Conservation (phyloP, 2,113 vertebrate species). For the Hippocampus barbouri region DNA sequence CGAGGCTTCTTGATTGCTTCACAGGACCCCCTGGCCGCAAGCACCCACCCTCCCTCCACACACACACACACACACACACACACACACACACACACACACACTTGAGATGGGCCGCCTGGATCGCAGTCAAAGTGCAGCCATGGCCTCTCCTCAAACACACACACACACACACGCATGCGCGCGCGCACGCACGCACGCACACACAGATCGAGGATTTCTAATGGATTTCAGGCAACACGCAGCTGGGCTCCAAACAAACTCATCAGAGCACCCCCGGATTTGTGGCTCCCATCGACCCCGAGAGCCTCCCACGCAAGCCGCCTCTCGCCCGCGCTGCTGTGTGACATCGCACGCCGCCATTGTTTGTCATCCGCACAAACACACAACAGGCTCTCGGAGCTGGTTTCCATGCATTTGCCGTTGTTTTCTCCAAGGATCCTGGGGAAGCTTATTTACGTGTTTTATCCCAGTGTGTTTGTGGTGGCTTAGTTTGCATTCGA, state of each 20-base stretch:
- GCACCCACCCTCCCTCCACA: background rate
- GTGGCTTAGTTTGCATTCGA: conserved; percentile 9
- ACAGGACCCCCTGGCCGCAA: background rate
- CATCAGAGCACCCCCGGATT: conserved; percentile 67
- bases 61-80: background rate
- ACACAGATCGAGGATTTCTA: conserved; percentile 71
- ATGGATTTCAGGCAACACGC: conserved; percentile 76
- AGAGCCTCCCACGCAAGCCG: conserved; percentile 40
- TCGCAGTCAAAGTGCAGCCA: conserved; percentile 43
- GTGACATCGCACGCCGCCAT: conserved; percentile 1
- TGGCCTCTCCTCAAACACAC: too few species aligned
- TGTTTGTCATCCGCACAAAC: conserved; percentile 19
- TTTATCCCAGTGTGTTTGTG: conserved; percentile 22
- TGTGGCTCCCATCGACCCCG: conserved; percentile 44
- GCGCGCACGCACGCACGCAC: too few species aligned
- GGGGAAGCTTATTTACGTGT: conserved; percentile 10
- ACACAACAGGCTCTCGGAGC: background rate
- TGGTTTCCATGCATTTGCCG: conserved; percentile 14
- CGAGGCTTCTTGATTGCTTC: conserved; percentile 70
- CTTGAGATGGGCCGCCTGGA: conserved; percentile 64
- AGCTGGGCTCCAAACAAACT: conserved; percentile 77
- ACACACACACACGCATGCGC: too few species aligned
- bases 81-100: too few species aligned
- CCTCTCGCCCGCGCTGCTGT: conserved; percentile 13
- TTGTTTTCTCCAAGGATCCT: conserved; percentile 17